Evolutionary conservation across 2,797 vertebrate genomes (phyloP), one percentile per base, ranked within the genome.

Genomic region (Peromyscus melanophrys): DNA sequence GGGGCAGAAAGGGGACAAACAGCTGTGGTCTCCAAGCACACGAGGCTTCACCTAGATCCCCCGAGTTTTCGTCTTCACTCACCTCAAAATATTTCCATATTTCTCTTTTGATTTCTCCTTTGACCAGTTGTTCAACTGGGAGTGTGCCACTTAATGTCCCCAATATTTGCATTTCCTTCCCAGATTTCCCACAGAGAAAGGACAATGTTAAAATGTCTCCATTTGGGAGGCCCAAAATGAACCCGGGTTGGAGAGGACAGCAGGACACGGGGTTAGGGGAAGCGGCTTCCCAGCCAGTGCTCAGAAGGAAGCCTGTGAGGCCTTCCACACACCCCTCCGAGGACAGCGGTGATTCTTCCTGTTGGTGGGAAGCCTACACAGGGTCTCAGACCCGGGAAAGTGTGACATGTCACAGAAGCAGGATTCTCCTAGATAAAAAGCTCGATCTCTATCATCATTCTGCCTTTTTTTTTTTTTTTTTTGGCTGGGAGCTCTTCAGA

Each of bases 161-260:
- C 8, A 69, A 21, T 91, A 92, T 77, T 46, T 93, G 81, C 73
- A 40, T 43, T 73, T 96, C 81, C 80, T 73, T 95, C 81, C 84
- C 49, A 96, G 43, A 90, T 90, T 96, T 92, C 88, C 65, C 69
- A 73, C 0, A 97, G 73, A 37, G 40, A 96, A 96, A 73, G 55
- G 31, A 73, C 43, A 67, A 67, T 46, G 31, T 77, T 87, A 77
- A 84, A 93, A 14, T 63, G 57, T 19, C 31, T 95, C 61, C 19
- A 25, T 83, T 52, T 95, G 92, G 57, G 78, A 95, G 57, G 61
- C 29, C 67, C 59, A 52, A 82, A 40, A 29, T 34, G 49, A 92
- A 57, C 21, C 43, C 2, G 6, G 73, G 77, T 81, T 49, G 57
- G 80, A 90, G 49, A 61, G 40, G 16, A 76, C 13, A 63, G 23